Evolutionary conservation across 2,113 vertebrate genomes (phyloP), one percentile per base, ranked within the genome.

Genomic region (Tor tambroides): DNA sequence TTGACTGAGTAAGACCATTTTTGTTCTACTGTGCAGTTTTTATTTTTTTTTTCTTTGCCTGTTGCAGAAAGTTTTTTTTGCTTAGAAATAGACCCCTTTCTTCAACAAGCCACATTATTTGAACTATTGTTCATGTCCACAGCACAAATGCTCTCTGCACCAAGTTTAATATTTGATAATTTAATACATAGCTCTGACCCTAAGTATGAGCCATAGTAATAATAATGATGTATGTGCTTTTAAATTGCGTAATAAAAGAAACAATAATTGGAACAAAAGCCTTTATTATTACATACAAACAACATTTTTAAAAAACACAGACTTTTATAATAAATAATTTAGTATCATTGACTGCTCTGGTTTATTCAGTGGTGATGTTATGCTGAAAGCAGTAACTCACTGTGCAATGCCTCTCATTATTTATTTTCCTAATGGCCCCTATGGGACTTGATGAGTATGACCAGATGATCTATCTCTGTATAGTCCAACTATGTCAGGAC

Each of bases 361-460:
- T 32, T 56, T 54, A 79, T 56, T 35, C 30, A 6, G 32, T 80
- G 8, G 51, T 19, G 8, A 79, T 79, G 28, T 56, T 35, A 26
- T 78, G 3, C 49, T 54, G 78, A 61, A 59, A 61, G 19, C 6
- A 4, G 21, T n/a, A n/a, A n/a, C 23, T 61, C 7, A 61, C 5
- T 54, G 74, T 59, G 77, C 87, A 86, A 11, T 23, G 46, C 11
- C 38, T 86, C 69, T 88, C 75, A 76, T 89, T 54, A 79, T 10
- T 84, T 46, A 0, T 74, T 17, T 86, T 74, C 76, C 59, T 90
- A 91, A 91, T 89, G 86, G 87, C 87, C 86, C 87, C 80, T 76
- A 91, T 87, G 56, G 77, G 41, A 84, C 30, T 38, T 78, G n/a
- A 87, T 5, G 11, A 74, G 83, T 78, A 78, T 67, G 61, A 56